These are phyloP conservation scores for Aspidiotus rigidus DNA, from an alignment of 2,888 invertebrate species.

Conservation along the genomic window DNA sequence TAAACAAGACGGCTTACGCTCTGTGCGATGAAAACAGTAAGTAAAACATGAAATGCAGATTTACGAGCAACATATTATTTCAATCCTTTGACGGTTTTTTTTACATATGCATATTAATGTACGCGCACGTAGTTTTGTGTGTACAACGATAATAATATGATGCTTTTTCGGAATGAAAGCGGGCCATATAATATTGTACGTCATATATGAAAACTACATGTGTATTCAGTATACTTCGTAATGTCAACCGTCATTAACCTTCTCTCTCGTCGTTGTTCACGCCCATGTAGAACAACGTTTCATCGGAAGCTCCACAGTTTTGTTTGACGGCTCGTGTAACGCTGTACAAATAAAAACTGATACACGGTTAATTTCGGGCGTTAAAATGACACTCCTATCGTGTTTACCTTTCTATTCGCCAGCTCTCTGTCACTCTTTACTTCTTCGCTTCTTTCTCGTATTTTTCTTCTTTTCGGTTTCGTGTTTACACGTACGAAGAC, in stretches of 20 bases:
- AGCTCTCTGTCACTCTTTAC: background rate
- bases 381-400: slow-evolving; percentile 13
- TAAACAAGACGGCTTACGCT: background rate
- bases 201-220: background rate
- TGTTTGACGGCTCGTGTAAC: slow-evolving; percentile 13
- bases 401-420: slow-evolving; percentile 18
- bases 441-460: slow-evolving; percentile 9
- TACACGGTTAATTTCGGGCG: slow-evolving; percentile 13
- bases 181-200: too few relatives aligned
- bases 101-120: too few relatives aligned
- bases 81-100: background rate
- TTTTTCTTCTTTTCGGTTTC: background rate
- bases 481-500: too few relatives aligned
- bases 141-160: too few relatives aligned
- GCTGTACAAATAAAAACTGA: slow-evolving; percentile 19
- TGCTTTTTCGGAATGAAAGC: too few relatives aligned
- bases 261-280: background rate
- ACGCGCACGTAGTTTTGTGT: too few relatives aligned
- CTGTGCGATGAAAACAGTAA: background rate
- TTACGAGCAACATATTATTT: background rate
- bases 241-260: background rate
- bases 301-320: background rate
- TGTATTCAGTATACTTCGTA: background rate
- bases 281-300: background rate
- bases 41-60: slow-evolving; percentile 1